Evolutionary conservation across 2,888 invertebrate genomes (phyloP), one percentile per base, ranked within the genome.

Genomic region (Hoplodrina blanda): DNA sequence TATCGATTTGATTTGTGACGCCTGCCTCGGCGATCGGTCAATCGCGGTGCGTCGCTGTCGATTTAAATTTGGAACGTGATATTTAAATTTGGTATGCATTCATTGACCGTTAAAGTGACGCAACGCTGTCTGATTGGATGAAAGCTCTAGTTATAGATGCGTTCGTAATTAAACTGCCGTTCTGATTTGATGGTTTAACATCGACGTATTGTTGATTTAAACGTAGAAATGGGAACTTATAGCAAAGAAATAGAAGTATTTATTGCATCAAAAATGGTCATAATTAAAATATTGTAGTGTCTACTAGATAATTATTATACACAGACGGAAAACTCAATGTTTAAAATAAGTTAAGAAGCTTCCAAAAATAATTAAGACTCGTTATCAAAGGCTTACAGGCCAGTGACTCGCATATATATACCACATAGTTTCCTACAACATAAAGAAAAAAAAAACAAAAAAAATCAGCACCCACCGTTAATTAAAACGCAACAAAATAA

Each of bases 1-100:
- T 86, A 86, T 86, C 33, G 87, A 85, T 85, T 85, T 81, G 86
- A 84, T 85, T 83, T 82, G 85, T 85, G 82, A 86, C 84, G 86
- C 85, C 86, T 85, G 82, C 80, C 69, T 67, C 80, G 62, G 69
- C 71, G 78, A 85, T 78, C 83, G 82, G 82, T 87, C 85, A 83
- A 87, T 86, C 80, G 67, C 76, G 44, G 17, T 72, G 78, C 73
- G 74, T 78, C 75, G 72, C 70, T 81, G 78, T 81, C 78, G 80
- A 80, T 83, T 84, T 84, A 84, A 80, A 83, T 84, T 84, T 84
- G 75, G 83, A 84, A 82, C 78, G 79, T 80, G 78, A 76, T 71
- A 81, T 85, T 86, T 88, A 75, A 85, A 89, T 87, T 87, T 83
- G 75, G 84, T 83, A 83, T 78, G 83, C 74, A 70, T 80, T 81